Base-by-base conservation (phyloP, 2,113 vertebrate species). In the Forbesichthys agassizii region DNA sequence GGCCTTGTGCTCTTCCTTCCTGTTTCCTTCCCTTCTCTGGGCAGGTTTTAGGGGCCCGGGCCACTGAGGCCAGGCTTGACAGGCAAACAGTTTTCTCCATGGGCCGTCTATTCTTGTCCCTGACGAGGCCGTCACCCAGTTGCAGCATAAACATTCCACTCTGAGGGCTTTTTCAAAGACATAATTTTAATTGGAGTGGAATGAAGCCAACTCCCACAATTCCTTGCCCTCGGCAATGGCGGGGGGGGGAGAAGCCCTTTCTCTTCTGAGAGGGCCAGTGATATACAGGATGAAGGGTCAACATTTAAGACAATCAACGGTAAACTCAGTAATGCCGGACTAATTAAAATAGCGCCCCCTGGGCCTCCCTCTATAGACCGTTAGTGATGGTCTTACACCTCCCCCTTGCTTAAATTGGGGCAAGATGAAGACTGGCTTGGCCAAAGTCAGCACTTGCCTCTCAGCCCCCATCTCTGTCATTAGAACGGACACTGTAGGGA, bases 141-240 rank as follows among this genome's bases (percentile, higher is more conserved):
- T 73, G 52, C 86, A 87, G 88, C 82, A 92, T 91, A 92, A 92
- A 87, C 88, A 88, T 90, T 86, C 84, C 89, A 92, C 92, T 93
- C 90, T 92, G 89, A 84, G 84, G 87, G 78, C 78, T 66, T 72
- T 82, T 80, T 91, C 88, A 93, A 93, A 92, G 87, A 84, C 86
- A 77, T 85, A 82, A 86, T 93, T 27, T 90, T 91, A 93, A 93
- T 90, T 91, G 83, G 78, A 87, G 84, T 79, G 77, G 33, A 87
- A 89, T 88, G 84, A 89, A 86, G 81, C 80, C 67, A 60, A 72
- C 79, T 79, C 69, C 69, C 74, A 64, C 59, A 20, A 75, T 48
- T 70, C 63, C 77, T 74, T 69, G 65, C 82, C 48, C 54, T 53
- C 54, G 9, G 8, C 75, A 56, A 63, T 54, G 61, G 79, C 59